These are phyloP conservation scores for Parelbella ahira DNA, from an alignment of 2,888 invertebrate genomes.

Conservation along the genomic window DNA sequence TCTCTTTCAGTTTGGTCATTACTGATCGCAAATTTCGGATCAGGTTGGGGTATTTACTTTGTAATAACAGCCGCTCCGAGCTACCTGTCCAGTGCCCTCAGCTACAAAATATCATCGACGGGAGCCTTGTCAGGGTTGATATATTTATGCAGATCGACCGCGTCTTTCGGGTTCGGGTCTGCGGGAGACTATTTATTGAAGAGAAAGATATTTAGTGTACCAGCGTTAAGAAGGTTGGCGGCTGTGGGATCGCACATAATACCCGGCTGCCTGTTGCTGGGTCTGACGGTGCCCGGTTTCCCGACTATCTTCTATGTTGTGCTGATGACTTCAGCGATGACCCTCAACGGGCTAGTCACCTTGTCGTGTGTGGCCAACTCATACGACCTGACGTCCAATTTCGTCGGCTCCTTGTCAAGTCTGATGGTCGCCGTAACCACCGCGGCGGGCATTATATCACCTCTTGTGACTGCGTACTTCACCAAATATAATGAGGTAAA, in stretches of 20 bases:
- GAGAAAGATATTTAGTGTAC: constrained; percentile 26
- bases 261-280: constrained; percentile 47
- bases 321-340: constrained; percentile 76
- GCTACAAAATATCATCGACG: constrained; percentile 64
- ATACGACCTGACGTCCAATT: constrained; percentile 84
- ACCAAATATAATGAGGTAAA: constrained; percentile 57
- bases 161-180: constrained; percentile 30
- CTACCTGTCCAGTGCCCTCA: constrained; percentile 81
- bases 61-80: constrained; percentile 83
- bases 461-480: constrained; percentile 80
- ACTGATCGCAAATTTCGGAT: constrained; percentile 81
- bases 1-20: constrained; percentile 82
- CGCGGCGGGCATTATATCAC: constrained; percentile 82
- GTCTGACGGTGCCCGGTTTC: constrained; percentile 64
- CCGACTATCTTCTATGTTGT: constrained; percentile 64
- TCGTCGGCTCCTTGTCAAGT: constrained; percentile 83
- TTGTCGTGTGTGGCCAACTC: constrained; percentile 64
- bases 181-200: constrained; percentile 40
- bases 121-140: constrained; percentile 33
- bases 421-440: constrained; percentile 82
- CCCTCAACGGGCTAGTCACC: constrained; percentile 72
- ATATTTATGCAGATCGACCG: constrained; percentile 30
- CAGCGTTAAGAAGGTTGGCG: constrained; percentile 71
- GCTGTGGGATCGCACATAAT: constrained; percentile 65
- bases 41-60: constrained; percentile 83